Evolutionary conservation across 2,888 invertebrate genomes (phyloP).

Genomic region (Chrysodeixis includens): DNA sequence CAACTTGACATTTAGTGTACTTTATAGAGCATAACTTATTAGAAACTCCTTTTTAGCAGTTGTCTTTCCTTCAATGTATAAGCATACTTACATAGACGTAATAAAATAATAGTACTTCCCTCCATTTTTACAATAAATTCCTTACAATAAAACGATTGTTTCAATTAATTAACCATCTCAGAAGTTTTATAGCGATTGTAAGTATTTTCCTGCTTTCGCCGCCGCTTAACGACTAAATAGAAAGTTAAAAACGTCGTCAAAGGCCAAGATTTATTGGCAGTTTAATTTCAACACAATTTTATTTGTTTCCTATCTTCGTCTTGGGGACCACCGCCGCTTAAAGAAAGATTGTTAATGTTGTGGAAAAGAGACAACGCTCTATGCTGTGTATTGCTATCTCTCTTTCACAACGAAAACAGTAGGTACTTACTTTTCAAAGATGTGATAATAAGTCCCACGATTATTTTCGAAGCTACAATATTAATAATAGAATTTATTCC

Average conservation of each 20-base stretch:
- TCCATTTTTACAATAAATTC: background rate
- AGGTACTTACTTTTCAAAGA: too few species aligned
- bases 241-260: conserved; percentile 40
- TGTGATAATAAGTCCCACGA: too few species aligned
- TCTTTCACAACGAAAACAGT: too few species aligned
- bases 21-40: too few species aligned
- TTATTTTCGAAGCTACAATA: conserved; percentile 1
- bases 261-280: conserved; percentile 53
- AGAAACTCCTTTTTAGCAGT: too few species aligned
- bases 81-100: too few species aligned
- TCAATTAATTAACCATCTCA: conserved; percentile 44
- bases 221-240: conserved; percentile 43
- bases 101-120: background rate
- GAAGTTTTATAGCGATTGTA: conserved; percentile 41
- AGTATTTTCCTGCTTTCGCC: conserved; percentile 18
- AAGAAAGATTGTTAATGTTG: too few species aligned
- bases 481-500: background rate
- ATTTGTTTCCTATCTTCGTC: conserved; percentile 24
- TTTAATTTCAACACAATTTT: conserved; percentile 51
- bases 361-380: too few species aligned
- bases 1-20: too few species aligned
- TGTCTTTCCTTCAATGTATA: too few species aligned
- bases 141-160: conserved; percentile 15
- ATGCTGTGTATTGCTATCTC: too few species aligned
- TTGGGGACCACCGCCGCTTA: too few species aligned